Evolutionary conservation across 2,797 vertebrate species (phyloP).

Genomic region (Emydoidea blandingii): DNA sequence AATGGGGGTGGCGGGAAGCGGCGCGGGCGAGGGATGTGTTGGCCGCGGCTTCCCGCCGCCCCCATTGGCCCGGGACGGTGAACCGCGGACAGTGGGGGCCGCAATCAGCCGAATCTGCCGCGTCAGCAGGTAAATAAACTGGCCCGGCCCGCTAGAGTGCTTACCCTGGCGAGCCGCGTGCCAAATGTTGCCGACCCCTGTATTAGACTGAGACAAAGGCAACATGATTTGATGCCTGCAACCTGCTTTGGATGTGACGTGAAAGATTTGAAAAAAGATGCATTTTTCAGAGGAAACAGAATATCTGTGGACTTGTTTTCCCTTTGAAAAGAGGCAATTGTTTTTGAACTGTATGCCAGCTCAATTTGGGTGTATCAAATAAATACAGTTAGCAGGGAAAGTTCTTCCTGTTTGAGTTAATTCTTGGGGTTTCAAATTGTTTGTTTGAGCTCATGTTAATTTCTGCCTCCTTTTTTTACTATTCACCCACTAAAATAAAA

Average conservation of each 20-base stretch:
- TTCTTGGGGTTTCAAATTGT: neutral
- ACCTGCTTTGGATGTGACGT: conserved; percentile 48
- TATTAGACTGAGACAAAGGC: conserved; percentile 32
- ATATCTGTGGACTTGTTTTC: neutral
- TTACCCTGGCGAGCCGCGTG: no score
- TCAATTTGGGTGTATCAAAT: neutral
- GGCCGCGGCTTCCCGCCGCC: no score
- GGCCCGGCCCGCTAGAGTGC: no score
- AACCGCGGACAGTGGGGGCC: no score
- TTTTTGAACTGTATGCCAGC: neutral
- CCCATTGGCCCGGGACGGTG: no score
- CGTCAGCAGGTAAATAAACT: no score
- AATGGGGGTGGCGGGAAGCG: no score
- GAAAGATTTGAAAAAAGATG: conserved; percentile 29
- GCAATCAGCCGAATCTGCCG: no score
- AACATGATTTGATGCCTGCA: conserved; percentile 58
- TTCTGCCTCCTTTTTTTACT: neutral
- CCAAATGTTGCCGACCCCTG: neutral
- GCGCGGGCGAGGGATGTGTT: no score
- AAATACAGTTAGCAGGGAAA: neutral
- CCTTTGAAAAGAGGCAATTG: neutral
- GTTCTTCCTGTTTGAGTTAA: neutral
- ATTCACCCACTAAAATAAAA: neutral
- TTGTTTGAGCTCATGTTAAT: neutral
- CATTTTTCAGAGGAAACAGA: conserved; percentile 35